Evolutionary conservation across 1,140 invertebrate species (phyloP), one percentile per base, ranked within the genome.

Genomic region (Bombus difficillimus): DNA sequence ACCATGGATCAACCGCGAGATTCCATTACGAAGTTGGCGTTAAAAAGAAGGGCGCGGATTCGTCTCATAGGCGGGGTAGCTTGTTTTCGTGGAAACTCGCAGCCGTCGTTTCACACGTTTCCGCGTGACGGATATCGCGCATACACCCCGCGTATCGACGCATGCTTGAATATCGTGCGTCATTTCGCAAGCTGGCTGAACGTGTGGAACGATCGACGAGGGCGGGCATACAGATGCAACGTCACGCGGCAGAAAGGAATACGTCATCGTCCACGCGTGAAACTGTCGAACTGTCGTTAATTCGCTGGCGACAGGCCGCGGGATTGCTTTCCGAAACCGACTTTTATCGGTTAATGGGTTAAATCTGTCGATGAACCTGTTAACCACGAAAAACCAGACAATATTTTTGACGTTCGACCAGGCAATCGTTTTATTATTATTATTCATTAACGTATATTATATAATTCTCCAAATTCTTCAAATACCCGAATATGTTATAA

Each of bases 41-140:
- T 86, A 78, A 86, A 86, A 84, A 86, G 85, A 59, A 72, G 53
- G 64, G 72, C 64, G 81, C 22, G 76, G 37, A 22, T 28, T 84
- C 83, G 76, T 90, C 82, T 91, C 86, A 18, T 28, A 69, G 81
- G 59, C 66, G 78, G 77, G 85, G 83, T 66, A 86, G 87, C 89
- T 89, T 90, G 88, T 89, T 85, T 89, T 74, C 83, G 79, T 81
- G 75, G 73, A 88, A 88, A 85, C 80, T 75, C 76, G 53, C 89
- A 90, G 89, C 89, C 89, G 89, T 90, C 79, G 79, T 83, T 90
- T 90, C 89, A 76, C 89, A 90, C 86, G 89, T 90, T 77, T 37
- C 41, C 37, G 62, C 73, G 77, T 88, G 78, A 85, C 81, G 62
- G 25, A 57, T 78, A 28, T 72, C 75, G 81, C 47, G 77, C 71